Conservation (phyloP, 2,113 vertebrate genomes). For the Bombycilla garrulus region DNA sequence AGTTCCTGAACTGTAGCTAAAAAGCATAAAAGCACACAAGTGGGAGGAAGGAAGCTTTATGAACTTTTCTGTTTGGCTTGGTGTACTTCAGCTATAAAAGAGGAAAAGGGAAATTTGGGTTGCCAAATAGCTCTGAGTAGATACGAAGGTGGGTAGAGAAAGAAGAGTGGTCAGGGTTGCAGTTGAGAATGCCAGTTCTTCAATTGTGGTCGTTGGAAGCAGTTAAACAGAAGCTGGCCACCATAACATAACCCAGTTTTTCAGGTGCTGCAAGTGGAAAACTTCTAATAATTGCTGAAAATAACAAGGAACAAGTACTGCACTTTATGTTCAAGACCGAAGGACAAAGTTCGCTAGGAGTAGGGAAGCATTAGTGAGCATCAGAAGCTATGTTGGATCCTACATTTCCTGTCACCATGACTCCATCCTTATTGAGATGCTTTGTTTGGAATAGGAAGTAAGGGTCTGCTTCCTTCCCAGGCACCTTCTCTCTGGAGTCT, state of each 20-base stretch:
- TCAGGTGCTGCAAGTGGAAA: background rate
- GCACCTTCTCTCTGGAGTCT: background rate
- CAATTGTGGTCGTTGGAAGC: background rate
- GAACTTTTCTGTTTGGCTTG: background rate
- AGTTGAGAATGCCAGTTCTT: background rate
- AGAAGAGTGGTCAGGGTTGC: background rate
- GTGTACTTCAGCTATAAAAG: background rate
- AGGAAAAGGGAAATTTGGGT: background rate
- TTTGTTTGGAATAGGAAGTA: background rate
- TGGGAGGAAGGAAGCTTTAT: background rate
- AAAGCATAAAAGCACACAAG: background rate
- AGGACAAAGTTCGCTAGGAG: background rate
- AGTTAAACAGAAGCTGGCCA: background rate
- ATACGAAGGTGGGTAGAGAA: background rate
- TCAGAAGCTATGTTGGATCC: background rate
- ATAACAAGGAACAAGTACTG: background rate
- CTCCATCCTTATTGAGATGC: background rate
- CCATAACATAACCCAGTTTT: background rate
- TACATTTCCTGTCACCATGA: background rate
- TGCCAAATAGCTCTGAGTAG: background rate
- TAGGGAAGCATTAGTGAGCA: background rate
- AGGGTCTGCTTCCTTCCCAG: background rate
- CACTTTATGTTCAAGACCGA: background rate
- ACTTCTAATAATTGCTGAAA: background rate
- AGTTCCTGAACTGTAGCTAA: background rate